phyloP scores from a whole-genome alignment of 2,797 vertebrate genomes.

The Pipistrellus kuhlii region DNA sequence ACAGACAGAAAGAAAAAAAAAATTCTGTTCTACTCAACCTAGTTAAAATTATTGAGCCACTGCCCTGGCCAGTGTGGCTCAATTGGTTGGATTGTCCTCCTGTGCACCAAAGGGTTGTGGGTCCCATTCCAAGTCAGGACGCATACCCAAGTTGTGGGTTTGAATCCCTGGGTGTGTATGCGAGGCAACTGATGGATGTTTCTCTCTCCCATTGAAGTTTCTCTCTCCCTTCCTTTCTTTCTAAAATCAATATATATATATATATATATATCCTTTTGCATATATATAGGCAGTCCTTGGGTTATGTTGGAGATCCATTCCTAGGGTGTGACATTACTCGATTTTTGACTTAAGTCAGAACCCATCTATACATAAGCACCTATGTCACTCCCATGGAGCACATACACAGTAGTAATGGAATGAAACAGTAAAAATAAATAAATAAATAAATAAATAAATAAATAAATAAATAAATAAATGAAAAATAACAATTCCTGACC shows the following conservation, averaged over 20 bases:
- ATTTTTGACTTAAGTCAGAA: too few species aligned
- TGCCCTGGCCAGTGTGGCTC: neutral
- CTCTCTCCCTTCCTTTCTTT: neutral
- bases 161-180: neutral
- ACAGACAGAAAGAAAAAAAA: accelerated
- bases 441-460: too few species aligned
- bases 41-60: neutral
- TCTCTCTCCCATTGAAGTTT: neutral
- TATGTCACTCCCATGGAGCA: too few species aligned
- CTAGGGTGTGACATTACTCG: too few species aligned
- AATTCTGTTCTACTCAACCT: neutral
- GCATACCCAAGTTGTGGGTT: neutral
- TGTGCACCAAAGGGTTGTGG: neutral
- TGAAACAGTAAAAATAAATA: too few species aligned
- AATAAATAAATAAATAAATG: too few species aligned
- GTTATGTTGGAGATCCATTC: too few species aligned
- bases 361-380: too few species aligned
- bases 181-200: neutral
- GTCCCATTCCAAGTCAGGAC: neutral
- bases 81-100: neutral
- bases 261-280: too few species aligned
- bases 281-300: too few species aligned
- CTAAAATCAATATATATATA: neutral
- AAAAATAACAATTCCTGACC: too few species aligned
- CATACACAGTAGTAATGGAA: too few species aligned